phyloP scores from a whole-genome alignment of 2,888 invertebrate species.

The Chirona hameri region DNA sequence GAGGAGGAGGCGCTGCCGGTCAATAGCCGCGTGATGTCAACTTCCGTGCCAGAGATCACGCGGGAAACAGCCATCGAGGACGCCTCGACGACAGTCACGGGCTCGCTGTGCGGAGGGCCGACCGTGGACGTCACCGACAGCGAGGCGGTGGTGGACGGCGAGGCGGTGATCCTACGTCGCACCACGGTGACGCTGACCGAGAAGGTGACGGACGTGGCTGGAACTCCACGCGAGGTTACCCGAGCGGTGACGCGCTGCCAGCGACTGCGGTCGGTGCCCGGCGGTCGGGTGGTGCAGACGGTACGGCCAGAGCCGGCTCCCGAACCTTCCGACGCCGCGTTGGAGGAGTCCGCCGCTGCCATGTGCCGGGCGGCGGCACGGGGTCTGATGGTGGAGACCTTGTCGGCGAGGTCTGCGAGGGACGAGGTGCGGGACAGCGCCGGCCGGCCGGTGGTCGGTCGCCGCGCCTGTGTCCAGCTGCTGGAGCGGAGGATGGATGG shows the following conservation, averaged over 20 bases:
- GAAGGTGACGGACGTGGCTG: neutral
- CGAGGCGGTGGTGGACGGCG: neutral
- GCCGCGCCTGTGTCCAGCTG: neutral
- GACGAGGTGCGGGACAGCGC: neutral
- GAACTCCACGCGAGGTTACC: neutral
- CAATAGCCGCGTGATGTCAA: neutral
- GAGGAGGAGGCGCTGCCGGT: neutral
- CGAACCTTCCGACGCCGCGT: neutral
- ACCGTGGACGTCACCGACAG: neutral
- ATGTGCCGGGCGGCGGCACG: neutral
- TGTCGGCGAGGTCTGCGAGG: neutral
- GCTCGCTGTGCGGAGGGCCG: neutral
- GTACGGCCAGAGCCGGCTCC: neutral
- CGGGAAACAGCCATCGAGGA: neutral
- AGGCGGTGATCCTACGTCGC: neutral
- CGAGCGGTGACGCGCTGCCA: neutral
- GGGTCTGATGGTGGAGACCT: neutral
- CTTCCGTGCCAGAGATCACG: neutral
- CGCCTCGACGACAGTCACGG: neutral
- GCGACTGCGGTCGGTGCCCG: neutral
- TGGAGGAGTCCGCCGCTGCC: neutral
- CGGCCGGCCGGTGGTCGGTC: neutral
- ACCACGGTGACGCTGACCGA: neutral
- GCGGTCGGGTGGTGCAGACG: neutral
- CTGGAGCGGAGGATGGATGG: neutral